phyloP scores from a whole-genome alignment of 2,113 vertebrate species.

The Trogon melanurus region DNA sequence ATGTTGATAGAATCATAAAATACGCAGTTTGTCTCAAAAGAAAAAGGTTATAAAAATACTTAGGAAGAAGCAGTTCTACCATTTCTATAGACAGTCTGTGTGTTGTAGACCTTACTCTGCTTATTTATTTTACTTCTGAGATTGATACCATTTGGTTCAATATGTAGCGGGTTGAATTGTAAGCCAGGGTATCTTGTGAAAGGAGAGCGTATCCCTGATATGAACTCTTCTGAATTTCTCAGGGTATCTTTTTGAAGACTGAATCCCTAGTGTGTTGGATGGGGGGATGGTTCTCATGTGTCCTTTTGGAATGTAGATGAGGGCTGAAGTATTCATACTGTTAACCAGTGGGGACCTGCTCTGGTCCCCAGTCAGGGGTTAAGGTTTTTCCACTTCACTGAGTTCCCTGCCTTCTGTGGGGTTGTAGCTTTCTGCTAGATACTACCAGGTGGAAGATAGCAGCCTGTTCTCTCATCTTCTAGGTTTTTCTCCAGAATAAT shows the following conservation, averaged over 20 bases:
- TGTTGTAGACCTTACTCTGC: background rate
- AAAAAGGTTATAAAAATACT: background rate
- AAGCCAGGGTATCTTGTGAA: background rate
- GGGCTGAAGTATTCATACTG: background rate
- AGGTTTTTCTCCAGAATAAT: background rate
- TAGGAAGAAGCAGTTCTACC: background rate
- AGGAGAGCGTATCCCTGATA: background rate
- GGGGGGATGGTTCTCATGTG: rapidly evolving
- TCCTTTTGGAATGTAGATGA: background rate
- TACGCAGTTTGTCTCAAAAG: background rate
- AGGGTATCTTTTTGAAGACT: background rate
- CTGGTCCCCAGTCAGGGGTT: background rate
- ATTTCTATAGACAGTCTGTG: background rate
- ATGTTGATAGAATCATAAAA: background rate
- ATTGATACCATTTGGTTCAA: background rate
- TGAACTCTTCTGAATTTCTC: background rate
- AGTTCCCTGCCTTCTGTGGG: background rate
- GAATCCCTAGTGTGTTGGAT: background rate
- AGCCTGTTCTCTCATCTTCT: background rate
- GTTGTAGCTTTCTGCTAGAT: background rate
- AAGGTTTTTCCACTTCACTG: background rate
- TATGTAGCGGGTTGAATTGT: background rate
- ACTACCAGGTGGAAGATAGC: background rate
- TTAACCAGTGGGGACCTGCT: background rate
- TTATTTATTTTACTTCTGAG: background rate